Evolutionary conservation across 2,797 vertebrate species (phyloP).

Genomic region (Amblyopsis hoosieri): DNA sequence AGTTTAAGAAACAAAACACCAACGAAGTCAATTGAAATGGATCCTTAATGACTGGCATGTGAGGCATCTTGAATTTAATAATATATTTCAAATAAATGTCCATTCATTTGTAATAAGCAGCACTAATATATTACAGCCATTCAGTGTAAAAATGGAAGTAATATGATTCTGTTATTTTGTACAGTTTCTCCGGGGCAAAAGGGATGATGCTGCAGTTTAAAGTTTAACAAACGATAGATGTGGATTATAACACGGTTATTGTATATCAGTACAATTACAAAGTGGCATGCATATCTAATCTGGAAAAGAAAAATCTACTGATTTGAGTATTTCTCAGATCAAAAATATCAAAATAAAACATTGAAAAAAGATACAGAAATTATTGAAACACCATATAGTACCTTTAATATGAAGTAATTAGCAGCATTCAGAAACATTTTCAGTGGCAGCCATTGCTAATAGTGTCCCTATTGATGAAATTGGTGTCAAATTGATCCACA

Average conservation of each 20-base stretch:
- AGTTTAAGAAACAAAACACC: slow-evolving; percentile 9
- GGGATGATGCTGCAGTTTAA: not conserved
- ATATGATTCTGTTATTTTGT: not conserved
- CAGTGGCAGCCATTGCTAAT: not conserved
- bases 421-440: slow-evolving; percentile 19
- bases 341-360: not conserved
- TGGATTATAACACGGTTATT: slow-evolving; percentile 18
- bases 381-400: slow-evolving; percentile 7
- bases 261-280: slow-evolving; percentile 1
- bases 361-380: not conserved
- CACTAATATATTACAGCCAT: not conserved
- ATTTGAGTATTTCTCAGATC: not conserved
- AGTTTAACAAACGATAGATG: slow-evolving; percentile 1
- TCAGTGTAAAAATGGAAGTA: not conserved
- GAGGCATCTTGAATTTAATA: slow-evolving; percentile 9
- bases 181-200: not conserved
- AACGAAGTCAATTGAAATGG: not conserved
- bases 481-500: no score
- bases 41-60: slow-evolving; percentile 11
- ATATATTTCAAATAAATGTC: slow-evolving; percentile 6
- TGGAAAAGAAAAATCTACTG: not conserved
- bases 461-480: not conserved
- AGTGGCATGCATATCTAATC: slow-evolving; percentile 27
- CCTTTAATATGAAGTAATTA: slow-evolving; percentile 15
- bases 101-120: slow-evolving; percentile 18